Percentiles rank a stretch among this genome's conserved stretches.
Evolutionary conservation across 2,888 invertebrate genomes (phyloP).

Genomic region (Acleris emargana): DNA sequence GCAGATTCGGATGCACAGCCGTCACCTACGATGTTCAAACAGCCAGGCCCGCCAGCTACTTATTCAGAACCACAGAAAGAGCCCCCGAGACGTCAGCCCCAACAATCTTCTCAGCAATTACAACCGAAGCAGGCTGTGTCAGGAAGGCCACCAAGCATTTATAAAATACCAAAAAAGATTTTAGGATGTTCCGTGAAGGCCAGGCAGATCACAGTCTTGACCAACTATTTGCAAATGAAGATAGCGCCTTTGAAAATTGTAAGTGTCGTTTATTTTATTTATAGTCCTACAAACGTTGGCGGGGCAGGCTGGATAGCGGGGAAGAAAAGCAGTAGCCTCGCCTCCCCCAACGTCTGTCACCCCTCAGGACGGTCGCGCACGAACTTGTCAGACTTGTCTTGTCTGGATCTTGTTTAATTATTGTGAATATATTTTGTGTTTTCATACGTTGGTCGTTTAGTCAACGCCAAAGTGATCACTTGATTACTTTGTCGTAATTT

Average conservation of each 20-base stretch:
- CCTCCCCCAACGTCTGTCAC: too few species aligned
- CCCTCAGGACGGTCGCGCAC: too few species aligned
- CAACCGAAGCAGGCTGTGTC: too few species aligned
- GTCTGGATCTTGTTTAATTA: too few species aligned
- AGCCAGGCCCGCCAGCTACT: slow-evolving; percentile 3
- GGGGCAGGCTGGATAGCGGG: too few species aligned
- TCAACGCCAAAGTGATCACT: too few species aligned
- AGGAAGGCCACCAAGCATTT: slow-evolving; percentile 15
- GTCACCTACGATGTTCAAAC: neutral
- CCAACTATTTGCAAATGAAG: slow-evolving; percentile 86
- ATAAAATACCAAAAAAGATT: slow-evolving; percentile 61
- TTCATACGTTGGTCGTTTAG: too few species aligned
- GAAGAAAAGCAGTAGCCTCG: too few species aligned
- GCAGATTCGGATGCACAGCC: neutral
- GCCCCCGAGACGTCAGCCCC: slow-evolving; percentile 3
- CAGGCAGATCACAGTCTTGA: slow-evolving; percentile 67
- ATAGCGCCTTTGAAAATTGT: slow-evolving; percentile 75
- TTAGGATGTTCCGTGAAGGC: slow-evolving; percentile 59
- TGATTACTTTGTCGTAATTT: too few species aligned
- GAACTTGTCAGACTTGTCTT: too few species aligned
- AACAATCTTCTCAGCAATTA: too few species aligned
- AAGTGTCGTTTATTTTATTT: slow-evolving; percentile 46
- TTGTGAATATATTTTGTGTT: too few species aligned
- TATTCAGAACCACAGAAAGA: slow-evolving; percentile 27
- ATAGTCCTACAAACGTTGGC: neutral